These are phyloP conservation scores for Melanchra persicariae DNA, from an alignment of 2,888 invertebrate genomes.

Conservation along the genomic window DNA sequence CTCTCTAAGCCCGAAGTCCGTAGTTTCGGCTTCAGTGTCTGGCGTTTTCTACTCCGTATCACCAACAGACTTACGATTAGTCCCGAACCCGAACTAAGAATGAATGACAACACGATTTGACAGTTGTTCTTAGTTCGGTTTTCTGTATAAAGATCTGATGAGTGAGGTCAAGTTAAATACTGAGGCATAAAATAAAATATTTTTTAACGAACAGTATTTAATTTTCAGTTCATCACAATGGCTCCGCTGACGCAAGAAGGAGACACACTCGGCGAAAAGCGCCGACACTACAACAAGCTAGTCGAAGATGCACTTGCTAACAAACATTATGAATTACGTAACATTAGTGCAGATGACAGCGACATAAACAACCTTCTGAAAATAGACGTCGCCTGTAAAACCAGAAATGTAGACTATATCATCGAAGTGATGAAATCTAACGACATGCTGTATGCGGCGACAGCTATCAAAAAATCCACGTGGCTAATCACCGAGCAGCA, in stretches of 20 bases:
- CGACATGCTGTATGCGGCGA: conserved; percentile 80
- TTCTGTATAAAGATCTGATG: no score
- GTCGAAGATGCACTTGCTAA: conserved; percentile 67
- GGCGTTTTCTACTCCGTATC: no score
- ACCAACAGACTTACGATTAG: no score
- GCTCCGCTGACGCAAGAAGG: conserved; percentile 61
- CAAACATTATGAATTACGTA: conserved; percentile 54
- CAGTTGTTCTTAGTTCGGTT: no score
- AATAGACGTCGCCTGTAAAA: conserved; percentile 78
- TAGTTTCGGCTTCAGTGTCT: no score
- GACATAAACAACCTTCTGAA: conserved; percentile 78
- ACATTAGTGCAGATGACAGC: conserved; percentile 67
- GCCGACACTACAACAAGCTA: conserved; percentile 74
- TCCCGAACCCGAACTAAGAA: no score
- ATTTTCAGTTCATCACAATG: conserved; percentile 60
- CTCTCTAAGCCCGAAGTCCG: no score
- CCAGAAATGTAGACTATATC: conserved; percentile 76
- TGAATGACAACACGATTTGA: no score
- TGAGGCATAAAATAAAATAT: background rate
- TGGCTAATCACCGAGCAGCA: conserved; percentile 81
- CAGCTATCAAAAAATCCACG: conserved; percentile 78
- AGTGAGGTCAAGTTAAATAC: background rate
- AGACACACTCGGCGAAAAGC: conserved; percentile 75
- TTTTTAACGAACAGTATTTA: background rate
- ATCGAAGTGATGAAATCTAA: conserved; percentile 76